These are phyloP conservation scores for Rhodophaea formosa DNA, from an alignment of 2,888 invertebrate genomes.

Conservation along the genomic window DNA sequence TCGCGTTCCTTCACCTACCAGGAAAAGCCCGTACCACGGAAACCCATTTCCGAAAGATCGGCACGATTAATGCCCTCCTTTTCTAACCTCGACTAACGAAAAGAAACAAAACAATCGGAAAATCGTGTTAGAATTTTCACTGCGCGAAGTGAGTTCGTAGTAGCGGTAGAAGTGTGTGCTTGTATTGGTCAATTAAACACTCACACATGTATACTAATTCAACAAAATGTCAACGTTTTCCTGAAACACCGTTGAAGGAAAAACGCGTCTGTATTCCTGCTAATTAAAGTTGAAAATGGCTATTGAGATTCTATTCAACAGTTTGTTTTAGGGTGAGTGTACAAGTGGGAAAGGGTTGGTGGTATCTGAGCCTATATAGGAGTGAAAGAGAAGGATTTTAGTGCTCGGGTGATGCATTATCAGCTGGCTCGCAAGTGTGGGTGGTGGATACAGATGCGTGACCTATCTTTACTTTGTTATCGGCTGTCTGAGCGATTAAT, in stretches of 20 bases:
- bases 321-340: constrained; percentile 45
- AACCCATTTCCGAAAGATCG: constrained; percentile 40
- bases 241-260: constrained; percentile 22
- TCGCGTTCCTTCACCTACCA: constrained; percentile 46
- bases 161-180: constrained; percentile 33
- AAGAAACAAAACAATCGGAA: constrained; percentile 11
- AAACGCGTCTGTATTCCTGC: constrained; percentile 25
- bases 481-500: constrained; percentile 26
- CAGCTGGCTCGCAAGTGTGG: constrained; percentile 25
- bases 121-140: constrained; percentile 12
- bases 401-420: constrained; percentile 21
- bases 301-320: constrained; percentile 21
- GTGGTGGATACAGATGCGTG: constrained; percentile 29
- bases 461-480: constrained; percentile 37
- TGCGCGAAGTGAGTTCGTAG: constrained; percentile 21
- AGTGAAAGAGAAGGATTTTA: constrained; percentile 35
- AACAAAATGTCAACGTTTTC: constrained; percentile 27
- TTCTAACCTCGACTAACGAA: constrained; percentile 16
- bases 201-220: constrained; percentile 44
- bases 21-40: constrained; percentile 40
- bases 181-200: constrained; percentile 62
- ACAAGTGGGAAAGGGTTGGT: constrained; percentile 38
- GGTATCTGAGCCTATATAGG: constrained; percentile 25
- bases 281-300: constrained; percentile 21
- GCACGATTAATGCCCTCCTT: constrained; percentile 16